Conservation (phyloP, 1,140 invertebrate genomes). For the Anoplophora glabripennis region DNA sequence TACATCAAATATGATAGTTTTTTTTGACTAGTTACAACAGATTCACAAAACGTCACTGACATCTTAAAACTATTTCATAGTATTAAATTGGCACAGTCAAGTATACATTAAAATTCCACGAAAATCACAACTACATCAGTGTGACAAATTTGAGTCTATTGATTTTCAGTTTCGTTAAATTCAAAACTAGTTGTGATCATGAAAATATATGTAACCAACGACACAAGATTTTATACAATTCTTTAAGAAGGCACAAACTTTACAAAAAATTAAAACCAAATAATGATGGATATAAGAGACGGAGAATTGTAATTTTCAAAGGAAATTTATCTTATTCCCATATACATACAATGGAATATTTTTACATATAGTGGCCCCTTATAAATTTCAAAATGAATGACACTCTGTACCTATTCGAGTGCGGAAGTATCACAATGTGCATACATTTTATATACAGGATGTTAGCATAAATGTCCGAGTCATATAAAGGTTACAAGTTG, state of each 20-base stretch:
- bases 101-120: not conserved
- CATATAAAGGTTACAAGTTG: not conserved
- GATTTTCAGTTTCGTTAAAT: not conserved
- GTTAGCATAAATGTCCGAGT: not conserved
- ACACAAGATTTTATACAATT: not conserved
- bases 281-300: not conserved
- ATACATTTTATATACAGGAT: conserved; percentile 1
- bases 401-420: not conserved
- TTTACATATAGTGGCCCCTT: conserved; percentile 5
- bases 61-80: not conserved
- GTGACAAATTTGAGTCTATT: not conserved
- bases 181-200: not conserved
- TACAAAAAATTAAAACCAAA: not conserved
- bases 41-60: not conserved
- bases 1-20: not conserved
- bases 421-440: conserved; percentile 9
- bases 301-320: not conserved
- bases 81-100: not conserved
- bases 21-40: not conserved
- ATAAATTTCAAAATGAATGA: not conserved
- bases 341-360: not conserved
- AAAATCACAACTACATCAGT: not conserved
- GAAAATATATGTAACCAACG: too few species aligned
- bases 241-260: not conserved
- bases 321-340: not conserved